Evolutionary conservation across 2,888 invertebrate genomes (phyloP).

Genomic region (Prenolepis imparis): DNA sequence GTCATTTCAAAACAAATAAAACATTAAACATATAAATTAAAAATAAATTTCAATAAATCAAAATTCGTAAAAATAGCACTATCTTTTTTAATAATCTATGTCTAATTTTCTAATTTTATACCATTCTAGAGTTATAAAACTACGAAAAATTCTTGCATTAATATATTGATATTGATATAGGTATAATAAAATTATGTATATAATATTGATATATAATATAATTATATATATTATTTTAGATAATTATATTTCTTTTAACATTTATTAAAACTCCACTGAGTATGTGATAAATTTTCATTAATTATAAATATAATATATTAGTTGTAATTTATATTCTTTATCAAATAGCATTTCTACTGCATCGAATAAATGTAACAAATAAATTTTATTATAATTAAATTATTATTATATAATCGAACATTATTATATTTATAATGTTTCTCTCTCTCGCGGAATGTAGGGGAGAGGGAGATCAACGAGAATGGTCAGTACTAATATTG

Average conservation of each 20-base stretch:
- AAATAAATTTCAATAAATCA: too few relatives aligned
- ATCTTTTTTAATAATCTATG: too few relatives aligned
- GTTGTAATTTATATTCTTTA: not conserved
- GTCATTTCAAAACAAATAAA: too few relatives aligned
- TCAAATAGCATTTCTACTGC: too few relatives aligned
- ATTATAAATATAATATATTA: not conserved
- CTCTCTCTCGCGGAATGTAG: not conserved
- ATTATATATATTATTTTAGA: too few relatives aligned
- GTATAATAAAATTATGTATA: not conserved
- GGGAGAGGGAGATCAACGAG: not conserved
- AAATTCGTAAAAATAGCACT: too few relatives aligned
- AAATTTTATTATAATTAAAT: not conserved
- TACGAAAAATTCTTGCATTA: not conserved
- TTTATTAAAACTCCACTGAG: not conserved
- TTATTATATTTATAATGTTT: not conserved
- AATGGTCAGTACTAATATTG: slow-evolving; percentile 10
- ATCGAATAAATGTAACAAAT: not conserved
- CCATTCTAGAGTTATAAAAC: too few relatives aligned
- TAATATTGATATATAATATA: too few relatives aligned
- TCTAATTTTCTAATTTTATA: too few relatives aligned
- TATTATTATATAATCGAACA: not conserved
- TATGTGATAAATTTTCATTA: not conserved
- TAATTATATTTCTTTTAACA: not conserved
- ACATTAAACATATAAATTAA: too few relatives aligned
- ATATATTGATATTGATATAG: not conserved